phyloP scores from a whole-genome alignment of 2,888 invertebrate genomes.

The Tetrapedia diversipes region DNA sequence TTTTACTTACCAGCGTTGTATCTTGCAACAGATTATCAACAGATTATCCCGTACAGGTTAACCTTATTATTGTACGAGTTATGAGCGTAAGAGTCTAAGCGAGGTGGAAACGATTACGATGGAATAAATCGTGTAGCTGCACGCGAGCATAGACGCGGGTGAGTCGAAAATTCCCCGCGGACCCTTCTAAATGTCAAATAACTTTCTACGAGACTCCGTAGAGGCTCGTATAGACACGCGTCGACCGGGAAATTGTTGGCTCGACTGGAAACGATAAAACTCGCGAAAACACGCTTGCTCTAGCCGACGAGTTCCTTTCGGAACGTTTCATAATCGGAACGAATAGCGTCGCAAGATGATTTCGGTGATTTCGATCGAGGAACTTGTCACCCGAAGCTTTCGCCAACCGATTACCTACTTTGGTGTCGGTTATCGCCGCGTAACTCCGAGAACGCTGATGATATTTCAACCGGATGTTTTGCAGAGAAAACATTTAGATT shows the following conservation, averaged over 20 bases:
- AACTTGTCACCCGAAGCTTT: neutral
- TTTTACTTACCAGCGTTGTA: too few species aligned
- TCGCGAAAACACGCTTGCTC: constrained; percentile 47
- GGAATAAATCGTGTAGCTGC: constrained; percentile 7
- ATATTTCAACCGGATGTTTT: neutral
- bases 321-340: constrained; percentile 54
- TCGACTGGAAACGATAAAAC: neutral
- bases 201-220: constrained; percentile 63
- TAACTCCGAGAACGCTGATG: neutral
- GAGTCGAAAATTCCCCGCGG: constrained; percentile 51
- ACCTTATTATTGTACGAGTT: too few species aligned
- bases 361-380: constrained; percentile 15
- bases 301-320: constrained; percentile 31
- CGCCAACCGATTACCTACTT: neutral
- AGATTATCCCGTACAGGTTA: too few species aligned
- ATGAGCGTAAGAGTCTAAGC: neutral
- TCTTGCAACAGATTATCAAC: too few species aligned
- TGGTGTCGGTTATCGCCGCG: neutral
- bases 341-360: constrained; percentile 19
- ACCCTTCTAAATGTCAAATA: constrained; percentile 69
- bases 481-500: constrained; percentile 1
- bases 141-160: neutral
- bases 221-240: constrained; percentile 37
- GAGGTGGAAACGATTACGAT: constrained; percentile 6
- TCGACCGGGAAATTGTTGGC: constrained; percentile 27